Conservation (phyloP, 30 jellyfish, hydroid and myxozoan species). For the Mastigias papua region DNA sequence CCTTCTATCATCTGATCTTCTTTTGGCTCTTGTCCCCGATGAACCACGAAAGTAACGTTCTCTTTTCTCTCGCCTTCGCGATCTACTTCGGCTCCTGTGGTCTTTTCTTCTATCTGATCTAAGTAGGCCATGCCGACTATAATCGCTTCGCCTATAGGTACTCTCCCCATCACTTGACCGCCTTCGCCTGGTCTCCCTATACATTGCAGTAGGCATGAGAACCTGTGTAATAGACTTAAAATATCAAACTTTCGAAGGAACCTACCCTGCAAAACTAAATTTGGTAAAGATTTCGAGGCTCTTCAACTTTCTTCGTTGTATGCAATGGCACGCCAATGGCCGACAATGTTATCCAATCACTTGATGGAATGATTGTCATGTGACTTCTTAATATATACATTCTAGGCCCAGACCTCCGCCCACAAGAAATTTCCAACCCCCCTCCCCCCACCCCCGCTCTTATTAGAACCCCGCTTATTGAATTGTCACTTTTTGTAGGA, state of each 20-base stretch:
- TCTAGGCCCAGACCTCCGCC: neutral
- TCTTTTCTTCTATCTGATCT: constrained; percentile 36
- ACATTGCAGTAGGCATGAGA: constrained; percentile 72
- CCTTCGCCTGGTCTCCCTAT: constrained; percentile 50
- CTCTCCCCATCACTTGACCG: constrained; percentile 52
- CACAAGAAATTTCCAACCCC: too few relatives aligned
- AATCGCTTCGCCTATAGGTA: constrained; percentile 15
- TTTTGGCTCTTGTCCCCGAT: constrained; percentile 93
- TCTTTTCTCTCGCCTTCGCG: constrained; percentile 68
- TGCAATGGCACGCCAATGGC: neutral
- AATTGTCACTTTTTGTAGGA: too few relatives aligned
- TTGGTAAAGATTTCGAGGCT: too few relatives aligned
- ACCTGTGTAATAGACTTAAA: neutral
- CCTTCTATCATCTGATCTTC: constrained; percentile 85
- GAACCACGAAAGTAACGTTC: constrained; percentile 87
- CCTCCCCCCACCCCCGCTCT: too few relatives aligned
- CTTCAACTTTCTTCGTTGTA: neutral
- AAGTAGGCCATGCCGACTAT: constrained; percentile 14
- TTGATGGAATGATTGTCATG: neutral
- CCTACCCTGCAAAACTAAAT: too few relatives aligned
- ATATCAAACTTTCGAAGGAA: too few relatives aligned
- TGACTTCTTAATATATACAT: neutral
- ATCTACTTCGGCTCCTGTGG: constrained; percentile 60
- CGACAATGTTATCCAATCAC: neutral
- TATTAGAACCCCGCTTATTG: too few relatives aligned